phyloP scores from a whole-genome alignment of 1,140 invertebrate species.

The Aradophagus sp. region DNA sequence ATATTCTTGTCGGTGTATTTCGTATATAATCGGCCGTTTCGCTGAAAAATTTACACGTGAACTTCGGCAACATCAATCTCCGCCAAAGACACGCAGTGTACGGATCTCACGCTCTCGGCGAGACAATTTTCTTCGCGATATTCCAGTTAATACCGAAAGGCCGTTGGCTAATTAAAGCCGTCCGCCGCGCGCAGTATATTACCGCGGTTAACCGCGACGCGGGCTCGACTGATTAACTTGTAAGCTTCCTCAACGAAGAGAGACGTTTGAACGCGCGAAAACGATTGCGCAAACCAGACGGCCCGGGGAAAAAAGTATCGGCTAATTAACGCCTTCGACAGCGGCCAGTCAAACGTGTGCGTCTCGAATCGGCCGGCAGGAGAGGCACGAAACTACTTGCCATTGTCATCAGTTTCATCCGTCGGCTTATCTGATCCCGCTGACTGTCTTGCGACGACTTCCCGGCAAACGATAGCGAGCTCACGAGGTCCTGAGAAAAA shows the following conservation, averaged over 20 bases:
- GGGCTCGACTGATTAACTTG: constrained; percentile 42
- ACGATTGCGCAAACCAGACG: constrained; percentile 5
- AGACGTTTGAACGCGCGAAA: constrained; percentile 1
- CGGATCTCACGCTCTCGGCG: constrained; percentile 14
- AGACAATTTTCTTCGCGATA: constrained; percentile 35
- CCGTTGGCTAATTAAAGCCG: constrained; percentile 32
- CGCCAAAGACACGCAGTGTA: no score
- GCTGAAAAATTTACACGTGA: no score
- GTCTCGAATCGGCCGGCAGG: no score
- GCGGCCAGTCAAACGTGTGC: constrained; percentile 8
- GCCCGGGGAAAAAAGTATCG: constrained; percentile 1
- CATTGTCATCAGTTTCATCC: constrained; percentile 30
- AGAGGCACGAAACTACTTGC: no score
- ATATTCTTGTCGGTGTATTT: no score
- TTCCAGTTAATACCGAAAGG: constrained; percentile 36
- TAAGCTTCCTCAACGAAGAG: constrained; percentile 17
- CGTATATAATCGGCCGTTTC: no score
- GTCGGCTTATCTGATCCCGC: constrained; percentile 30
- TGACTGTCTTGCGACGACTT: constrained; percentile 15
- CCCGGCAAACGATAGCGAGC: constrained; percentile 9
- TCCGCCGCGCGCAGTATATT: constrained; percentile 21
- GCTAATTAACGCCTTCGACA: constrained; percentile 34
- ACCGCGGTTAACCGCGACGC: constrained; percentile 33
- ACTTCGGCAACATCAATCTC: no score
- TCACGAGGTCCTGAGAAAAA: constrained; percentile 49